Base-by-base conservation (phyloP, 2,113 vertebrate genomes). In the Puntigrus tetrazona region DNA sequence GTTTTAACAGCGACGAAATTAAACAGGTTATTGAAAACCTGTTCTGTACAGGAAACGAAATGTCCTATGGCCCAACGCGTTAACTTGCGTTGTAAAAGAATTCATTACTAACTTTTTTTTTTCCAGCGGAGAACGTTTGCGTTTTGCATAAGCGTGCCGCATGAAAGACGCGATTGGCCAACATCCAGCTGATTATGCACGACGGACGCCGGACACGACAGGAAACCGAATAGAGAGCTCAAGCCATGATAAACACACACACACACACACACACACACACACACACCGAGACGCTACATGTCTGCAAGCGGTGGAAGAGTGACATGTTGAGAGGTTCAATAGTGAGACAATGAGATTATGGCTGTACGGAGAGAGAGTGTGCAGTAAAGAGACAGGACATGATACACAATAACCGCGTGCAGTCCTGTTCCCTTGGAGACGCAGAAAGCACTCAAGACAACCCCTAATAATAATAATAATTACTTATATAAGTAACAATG, bases 331-430 rank as follows among this genome's bases (percentile, higher is more conserved):
- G 55, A 63, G 74, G 25, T 81, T 55, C 78, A 34, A 63, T 77
- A 50, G 55, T 36, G 78, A 81, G 72, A 57, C 41, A 77, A 72
- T 78, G 63, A 73, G 84, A 77, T 72, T 77, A 81, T 81, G 29
- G 67, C 67, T 55, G 25, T 61, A 63, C 61, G 47, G 16, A 38
- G 16, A 38, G 55, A 81, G 25, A 76, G 55, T 34, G 36, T 69
- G 25, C 43, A 55, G 38, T 29, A 27, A 73, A 25, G 29, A 52
- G 31, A 22, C 41, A 47, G 9, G 59, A 22, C 38, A 22, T 63
- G 55, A 20, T 31, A 20, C 55, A 63, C 78, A 47, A 13, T 47
- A 18, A 43, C 55, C 27, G 45, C 20, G 25, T 80, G 59, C 18
- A 31, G 65, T 45, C 11, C 34, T 59, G 52, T 57, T 78, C 55